Evolutionary conservation across 2,797 vertebrate genomes (phyloP).

Genomic region (Erithacus rubecula): DNA sequence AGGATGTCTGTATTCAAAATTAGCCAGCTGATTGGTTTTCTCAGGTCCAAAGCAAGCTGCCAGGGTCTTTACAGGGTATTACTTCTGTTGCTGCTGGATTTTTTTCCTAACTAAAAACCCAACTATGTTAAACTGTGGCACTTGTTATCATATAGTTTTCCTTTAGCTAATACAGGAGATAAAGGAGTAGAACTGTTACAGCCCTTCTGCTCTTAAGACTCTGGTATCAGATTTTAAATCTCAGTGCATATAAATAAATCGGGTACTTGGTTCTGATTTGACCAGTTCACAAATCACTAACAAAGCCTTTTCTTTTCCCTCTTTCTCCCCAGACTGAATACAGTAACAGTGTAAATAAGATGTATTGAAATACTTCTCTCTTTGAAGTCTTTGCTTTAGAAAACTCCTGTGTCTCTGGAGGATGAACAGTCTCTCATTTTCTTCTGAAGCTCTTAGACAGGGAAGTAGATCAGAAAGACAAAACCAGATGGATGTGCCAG

Average conservation of each 20-base stretch:
- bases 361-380: not conserved
- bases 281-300: not conserved
- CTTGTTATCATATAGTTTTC: not conserved
- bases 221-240: not conserved
- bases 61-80: not conserved
- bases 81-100: not conserved
- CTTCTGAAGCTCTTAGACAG: not conserved
- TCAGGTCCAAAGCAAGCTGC: not conserved
- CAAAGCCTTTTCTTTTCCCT: not conserved
- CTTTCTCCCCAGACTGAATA: not conserved
- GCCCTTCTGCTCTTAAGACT: not conserved
- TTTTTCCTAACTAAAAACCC: not conserved
- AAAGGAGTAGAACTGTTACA: not conserved
- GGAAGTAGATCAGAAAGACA: not conserved
- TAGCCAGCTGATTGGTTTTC: not conserved
- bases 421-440: not conserved
- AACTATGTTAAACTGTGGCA: not conserved
- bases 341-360: not conserved
- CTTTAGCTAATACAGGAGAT: not conserved
- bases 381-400: not conserved
- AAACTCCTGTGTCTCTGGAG: not conserved
- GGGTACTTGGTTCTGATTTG: not conserved
- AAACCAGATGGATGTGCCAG: not conserved
- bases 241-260: fast-evolving
- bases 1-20: not conserved